These are phyloP conservation scores for Drosophila ogumai DNA, from an alignment of 1,140 invertebrate species.

Conservation along the genomic window DNA sequence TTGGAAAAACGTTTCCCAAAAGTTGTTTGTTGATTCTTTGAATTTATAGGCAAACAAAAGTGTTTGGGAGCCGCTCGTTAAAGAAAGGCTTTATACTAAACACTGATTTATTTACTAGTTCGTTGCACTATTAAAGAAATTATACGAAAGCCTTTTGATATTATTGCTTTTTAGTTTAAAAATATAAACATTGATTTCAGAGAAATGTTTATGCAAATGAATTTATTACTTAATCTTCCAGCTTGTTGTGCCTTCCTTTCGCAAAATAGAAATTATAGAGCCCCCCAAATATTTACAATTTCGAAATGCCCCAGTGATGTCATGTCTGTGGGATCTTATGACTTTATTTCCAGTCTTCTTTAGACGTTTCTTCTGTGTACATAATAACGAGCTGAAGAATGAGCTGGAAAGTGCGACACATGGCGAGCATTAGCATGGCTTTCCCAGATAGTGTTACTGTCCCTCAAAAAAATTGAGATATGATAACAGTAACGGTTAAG, in stretches of 20 bases:
- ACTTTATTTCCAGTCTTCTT: conserved; percentile 39
- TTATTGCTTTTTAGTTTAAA: background rate
- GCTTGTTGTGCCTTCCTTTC: background rate
- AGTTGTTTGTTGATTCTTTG: conserved; percentile 14
- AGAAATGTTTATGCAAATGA: background rate
- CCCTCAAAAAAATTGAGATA: conserved; percentile 32
- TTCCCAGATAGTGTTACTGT: conserved; percentile 39
- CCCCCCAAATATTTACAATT: background rate
- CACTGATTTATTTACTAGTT: background rate
- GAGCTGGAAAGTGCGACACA: conserved; percentile 32
- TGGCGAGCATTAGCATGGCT: conserved; percentile 42
- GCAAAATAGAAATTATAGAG: background rate
- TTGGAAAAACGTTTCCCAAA: conserved; percentile 14
- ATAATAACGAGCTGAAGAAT: background rate
- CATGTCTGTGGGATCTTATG: conserved; percentile 36
- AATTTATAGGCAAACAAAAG: conserved; percentile 12
- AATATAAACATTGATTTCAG: background rate
- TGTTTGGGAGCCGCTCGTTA: conserved; percentile 1
- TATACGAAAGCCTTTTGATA: background rate
- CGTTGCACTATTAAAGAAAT: background rate
- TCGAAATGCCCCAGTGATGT: conserved; percentile 25
- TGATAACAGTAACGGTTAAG: conserved; percentile 55
- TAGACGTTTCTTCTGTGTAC: conserved; percentile 27
- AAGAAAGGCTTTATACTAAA: background rate
- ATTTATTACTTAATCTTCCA: background rate